These are phyloP conservation scores for Drosophila lacertosa DNA, from an alignment of 1,140 invertebrate species.

Conservation along the genomic window DNA sequence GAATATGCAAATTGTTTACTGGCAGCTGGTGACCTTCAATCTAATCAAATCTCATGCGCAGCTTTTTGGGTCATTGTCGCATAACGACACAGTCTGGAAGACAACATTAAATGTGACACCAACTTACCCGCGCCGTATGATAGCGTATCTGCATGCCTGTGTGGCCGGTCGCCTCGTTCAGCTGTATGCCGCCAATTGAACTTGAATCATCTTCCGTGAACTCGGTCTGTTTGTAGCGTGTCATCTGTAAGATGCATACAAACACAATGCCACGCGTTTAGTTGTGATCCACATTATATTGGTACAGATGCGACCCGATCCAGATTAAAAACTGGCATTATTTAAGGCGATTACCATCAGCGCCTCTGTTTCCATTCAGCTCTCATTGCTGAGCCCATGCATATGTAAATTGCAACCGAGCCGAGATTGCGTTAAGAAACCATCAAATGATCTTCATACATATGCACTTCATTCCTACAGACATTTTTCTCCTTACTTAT, in stretches of 20 bases:
- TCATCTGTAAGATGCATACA: constrained; percentile 88
- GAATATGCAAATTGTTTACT: constrained; percentile 9
- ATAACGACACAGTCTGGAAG: neutral
- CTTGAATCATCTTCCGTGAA: constrained; percentile 93
- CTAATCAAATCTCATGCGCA: constrained; percentile 39
- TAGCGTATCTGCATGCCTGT: constrained; percentile 92
- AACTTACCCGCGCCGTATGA: constrained; percentile 87
- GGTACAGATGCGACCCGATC: constrained; percentile 4
- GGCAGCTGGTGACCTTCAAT: constrained; percentile 45
- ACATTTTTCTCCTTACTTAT: neutral
- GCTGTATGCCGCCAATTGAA: constrained; percentile 91
- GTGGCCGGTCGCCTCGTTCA: constrained; percentile 89
- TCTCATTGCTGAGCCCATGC: neutral
- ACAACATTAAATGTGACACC: no score
- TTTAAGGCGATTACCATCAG: constrained; percentile 19
- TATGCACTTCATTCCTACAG: neutral
- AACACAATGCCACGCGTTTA: constrained; percentile 15
- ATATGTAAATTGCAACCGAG: constrained; percentile 14
- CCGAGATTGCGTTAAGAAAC: neutral
- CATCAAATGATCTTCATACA: neutral
- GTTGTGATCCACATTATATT: constrained; percentile 7
- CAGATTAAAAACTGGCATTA: constrained; percentile 34
- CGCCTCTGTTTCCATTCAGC: neutral
- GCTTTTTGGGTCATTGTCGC: constrained; percentile 62
- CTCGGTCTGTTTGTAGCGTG: constrained; percentile 92